Evolutionary conservation across 2,888 invertebrate genomes (phyloP).

Genomic region (Amiota mariae): DNA sequence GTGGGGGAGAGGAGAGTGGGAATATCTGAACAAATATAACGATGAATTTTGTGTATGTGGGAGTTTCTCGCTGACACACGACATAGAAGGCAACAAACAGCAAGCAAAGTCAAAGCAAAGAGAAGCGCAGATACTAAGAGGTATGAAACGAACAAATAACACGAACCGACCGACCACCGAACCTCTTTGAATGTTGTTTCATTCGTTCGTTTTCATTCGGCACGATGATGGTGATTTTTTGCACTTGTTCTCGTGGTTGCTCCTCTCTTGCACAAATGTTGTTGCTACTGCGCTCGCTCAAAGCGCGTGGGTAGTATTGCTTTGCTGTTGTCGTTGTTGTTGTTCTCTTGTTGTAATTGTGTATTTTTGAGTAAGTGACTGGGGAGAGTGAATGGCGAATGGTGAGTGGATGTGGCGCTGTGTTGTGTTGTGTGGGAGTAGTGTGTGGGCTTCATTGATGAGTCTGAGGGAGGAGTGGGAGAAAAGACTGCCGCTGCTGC

Average conservation of each 20-base stretch:
- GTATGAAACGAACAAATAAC: not conserved
- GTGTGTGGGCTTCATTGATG: not conserved
- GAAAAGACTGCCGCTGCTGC: not conserved
- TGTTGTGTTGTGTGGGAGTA: not conserved
- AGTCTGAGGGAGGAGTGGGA: not conserved
- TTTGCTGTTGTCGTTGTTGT: not conserved
- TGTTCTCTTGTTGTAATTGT: too few species aligned
- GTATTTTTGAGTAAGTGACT: not conserved
- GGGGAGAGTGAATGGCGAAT: not conserved
- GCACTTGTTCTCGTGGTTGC: not conserved
- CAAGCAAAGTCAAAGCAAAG: conserved; percentile 5
- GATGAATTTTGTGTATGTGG: conserved; percentile 42
- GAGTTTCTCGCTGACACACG: conserved; percentile 37
- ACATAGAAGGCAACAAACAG: conserved; percentile 1
- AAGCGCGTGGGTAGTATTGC: not conserved
- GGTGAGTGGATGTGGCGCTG: not conserved
- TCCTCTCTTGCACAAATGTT: not conserved
- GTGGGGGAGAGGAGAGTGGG: not conserved
- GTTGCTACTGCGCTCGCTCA: not conserved
- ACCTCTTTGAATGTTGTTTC: not conserved
- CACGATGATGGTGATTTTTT: too few species aligned
- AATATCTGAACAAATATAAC: not conserved
- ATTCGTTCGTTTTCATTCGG: not conserved
- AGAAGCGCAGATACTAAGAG: not conserved
- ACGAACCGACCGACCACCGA: not conserved